Evolutionary conservation across 2,888 invertebrate genomes (phyloP).

Genomic region (Platypus cylindrus): DNA sequence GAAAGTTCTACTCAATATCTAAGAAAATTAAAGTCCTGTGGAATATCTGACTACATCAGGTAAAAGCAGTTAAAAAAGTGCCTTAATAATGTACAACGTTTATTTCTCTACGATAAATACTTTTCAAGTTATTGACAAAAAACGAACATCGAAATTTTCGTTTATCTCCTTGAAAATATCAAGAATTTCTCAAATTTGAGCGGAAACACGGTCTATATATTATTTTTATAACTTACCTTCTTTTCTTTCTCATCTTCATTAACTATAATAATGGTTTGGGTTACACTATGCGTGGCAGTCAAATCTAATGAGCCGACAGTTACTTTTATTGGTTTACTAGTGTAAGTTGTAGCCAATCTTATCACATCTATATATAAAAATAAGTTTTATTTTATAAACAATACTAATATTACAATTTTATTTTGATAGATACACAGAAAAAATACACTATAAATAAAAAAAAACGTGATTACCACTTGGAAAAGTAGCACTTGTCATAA

Average conservation of each 20-base stretch:
- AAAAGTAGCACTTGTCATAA: slow-evolving; percentile 97
- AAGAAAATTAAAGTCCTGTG: no score
- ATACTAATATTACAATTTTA: neutral
- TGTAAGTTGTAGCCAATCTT: slow-evolving; percentile 72
- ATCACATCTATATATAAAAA: slow-evolving; percentile 45
- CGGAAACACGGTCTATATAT: neutral
- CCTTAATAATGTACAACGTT: no score
- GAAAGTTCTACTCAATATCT: no score
- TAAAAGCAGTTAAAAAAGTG: no score
- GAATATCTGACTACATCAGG: no score
- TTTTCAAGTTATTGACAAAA: no score
- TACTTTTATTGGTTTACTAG: slow-evolving; percentile 81
- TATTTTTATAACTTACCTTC: slow-evolving; percentile 34
- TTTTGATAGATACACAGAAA: no score
- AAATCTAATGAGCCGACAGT: slow-evolving; percentile 81
- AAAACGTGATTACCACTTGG: slow-evolving; percentile 51
- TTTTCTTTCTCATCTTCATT: slow-evolving; percentile 53
- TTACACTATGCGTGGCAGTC: slow-evolving; percentile 79
- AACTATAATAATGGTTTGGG: slow-evolving; percentile 64
- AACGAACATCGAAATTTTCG: no score
- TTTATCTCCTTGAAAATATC: neutral
- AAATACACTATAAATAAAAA: no score
- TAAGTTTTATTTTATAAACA: neutral
- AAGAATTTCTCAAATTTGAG: neutral
- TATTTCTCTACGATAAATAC: no score